Evolutionary conservation across 1,140 invertebrate species (phyloP), one percentile per base, ranked within the genome.

Genomic region (Panagrolaimus sp.): DNA sequence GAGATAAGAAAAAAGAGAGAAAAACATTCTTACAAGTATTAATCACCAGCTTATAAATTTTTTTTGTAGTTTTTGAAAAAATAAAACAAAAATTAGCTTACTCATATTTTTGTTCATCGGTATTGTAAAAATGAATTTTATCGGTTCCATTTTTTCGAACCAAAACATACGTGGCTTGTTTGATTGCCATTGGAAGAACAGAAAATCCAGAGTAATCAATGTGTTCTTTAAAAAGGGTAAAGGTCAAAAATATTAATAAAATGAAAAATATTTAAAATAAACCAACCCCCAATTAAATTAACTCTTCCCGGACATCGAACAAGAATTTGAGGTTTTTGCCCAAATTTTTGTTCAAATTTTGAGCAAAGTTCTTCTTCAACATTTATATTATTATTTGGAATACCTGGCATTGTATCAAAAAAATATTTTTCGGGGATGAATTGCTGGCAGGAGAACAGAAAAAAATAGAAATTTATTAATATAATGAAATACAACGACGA

Each of bases 181-280:
- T 90, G 58, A 98, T 88, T 1, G 96, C 95, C 93, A 98, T 97
- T 8, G 96, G 96, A 77, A 95, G 90, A 63, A 98, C 96, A 14
- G 91, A 89, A 86, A 96, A 99, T 12, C 94, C 95, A 83, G 91
- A 93, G 83, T 99, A 99, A 86, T 99, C 96, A 73, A 99, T 90
- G 87, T 98, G 96, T 85, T 98, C 96, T 1, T 2, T 38, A 38
- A 7, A 86, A 24, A 77, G 24, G 46, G 14, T 38, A 12, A 21
- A 15, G 21, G 21, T 46, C 28, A 45, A 48, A 15, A 8, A 71
- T 21, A 15, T 38, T 28, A n/a, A n/a, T 38, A 9, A 63, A 10
- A 14, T 43, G 45, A 32, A 17, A 15, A 43, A 0, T 10, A 48
- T n/a, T 24, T 63, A 17, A 67, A 63, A 73, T 72, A 87, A 38